phyloP scores from a whole-genome alignment of 2,888 invertebrate genomes.

The Conchocele bisecta region DNA sequence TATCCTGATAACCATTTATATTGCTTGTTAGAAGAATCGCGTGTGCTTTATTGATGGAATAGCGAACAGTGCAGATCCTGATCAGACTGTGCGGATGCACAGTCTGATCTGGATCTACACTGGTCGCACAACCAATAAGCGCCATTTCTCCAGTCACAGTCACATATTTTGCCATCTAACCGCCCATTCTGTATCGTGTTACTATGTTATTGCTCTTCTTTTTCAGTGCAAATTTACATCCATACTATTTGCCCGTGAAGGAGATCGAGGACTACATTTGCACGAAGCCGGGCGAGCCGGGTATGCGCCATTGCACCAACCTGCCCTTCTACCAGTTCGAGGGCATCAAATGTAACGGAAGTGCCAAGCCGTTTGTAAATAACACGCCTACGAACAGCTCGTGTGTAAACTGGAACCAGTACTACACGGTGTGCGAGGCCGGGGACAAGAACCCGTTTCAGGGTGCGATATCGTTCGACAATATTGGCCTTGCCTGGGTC shows the following conservation, averaged over 20 bases:
- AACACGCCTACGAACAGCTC: constrained; percentile 84
- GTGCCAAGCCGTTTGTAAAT: constrained; percentile 87
- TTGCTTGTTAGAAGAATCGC: too few relatives aligned
- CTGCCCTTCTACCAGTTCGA: constrained; percentile 85
- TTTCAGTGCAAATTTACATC: constrained; percentile 70
- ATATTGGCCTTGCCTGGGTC: constrained; percentile 99
- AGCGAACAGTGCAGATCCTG: too few relatives aligned
- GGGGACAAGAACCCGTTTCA: constrained; percentile 98
- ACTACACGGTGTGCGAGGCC: constrained; percentile 97
- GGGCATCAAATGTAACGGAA: constrained; percentile 88
- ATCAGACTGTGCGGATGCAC: too few relatives aligned
- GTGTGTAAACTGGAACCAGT: constrained; percentile 99
- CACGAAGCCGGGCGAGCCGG: constrained; percentile 94
- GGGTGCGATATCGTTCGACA: constrained; percentile 99
- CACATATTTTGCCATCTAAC: not conserved
- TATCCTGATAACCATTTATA: too few relatives aligned
- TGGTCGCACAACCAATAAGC: not conserved
- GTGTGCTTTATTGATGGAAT: too few relatives aligned
- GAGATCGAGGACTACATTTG: constrained; percentile 94
- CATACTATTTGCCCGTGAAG: constrained; percentile 70
- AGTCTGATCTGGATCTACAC: not conserved
- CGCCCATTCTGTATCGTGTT: not conserved
- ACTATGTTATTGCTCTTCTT: constrained; percentile 8
- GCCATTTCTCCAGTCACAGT: not conserved
- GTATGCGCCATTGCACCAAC: constrained; percentile 91